These are phyloP conservation scores for Hyperopisus bebe DNA, from an alignment of 2,113 vertebrate species.

Conservation along the genomic window DNA sequence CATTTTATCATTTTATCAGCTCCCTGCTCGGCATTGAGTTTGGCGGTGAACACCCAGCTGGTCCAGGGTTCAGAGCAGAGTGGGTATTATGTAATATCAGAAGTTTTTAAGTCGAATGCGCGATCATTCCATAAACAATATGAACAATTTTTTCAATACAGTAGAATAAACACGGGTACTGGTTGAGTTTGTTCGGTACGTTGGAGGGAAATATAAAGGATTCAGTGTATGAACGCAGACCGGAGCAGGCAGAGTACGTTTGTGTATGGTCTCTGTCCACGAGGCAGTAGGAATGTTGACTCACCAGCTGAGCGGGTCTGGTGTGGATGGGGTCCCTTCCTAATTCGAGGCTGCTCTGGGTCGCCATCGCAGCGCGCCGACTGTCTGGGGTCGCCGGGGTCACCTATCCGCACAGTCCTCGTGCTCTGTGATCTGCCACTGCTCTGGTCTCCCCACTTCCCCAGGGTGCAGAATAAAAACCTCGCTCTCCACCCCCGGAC, in stretches of 20 bases:
- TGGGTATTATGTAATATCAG: background rate
- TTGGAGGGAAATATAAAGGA: background rate
- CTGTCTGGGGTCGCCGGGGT: background rate
- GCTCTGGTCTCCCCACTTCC: background rate
- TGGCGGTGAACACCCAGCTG: background rate
- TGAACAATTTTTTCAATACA: background rate
- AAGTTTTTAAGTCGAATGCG: background rate
- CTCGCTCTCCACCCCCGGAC: background rate
- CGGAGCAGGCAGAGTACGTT: background rate
- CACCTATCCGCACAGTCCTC: background rate
- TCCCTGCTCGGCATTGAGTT: background rate
- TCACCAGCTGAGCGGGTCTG: background rate
- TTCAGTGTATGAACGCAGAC: background rate
- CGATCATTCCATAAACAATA: background rate
- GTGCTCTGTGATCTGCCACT: background rate
- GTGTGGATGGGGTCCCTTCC: background rate
- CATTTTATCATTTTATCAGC: conserved; percentile 16
- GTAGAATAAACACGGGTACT: background rate
- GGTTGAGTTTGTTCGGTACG: background rate
- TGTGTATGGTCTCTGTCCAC: background rate
- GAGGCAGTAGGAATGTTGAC: background rate
- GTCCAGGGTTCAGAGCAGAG: conserved; percentile 13
- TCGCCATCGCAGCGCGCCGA: background rate
- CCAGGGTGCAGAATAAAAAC: background rate
- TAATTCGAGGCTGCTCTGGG: background rate